phyloP scores from a whole-genome alignment of 2,797 vertebrate genomes.

The Lacerta viridis region DNA sequence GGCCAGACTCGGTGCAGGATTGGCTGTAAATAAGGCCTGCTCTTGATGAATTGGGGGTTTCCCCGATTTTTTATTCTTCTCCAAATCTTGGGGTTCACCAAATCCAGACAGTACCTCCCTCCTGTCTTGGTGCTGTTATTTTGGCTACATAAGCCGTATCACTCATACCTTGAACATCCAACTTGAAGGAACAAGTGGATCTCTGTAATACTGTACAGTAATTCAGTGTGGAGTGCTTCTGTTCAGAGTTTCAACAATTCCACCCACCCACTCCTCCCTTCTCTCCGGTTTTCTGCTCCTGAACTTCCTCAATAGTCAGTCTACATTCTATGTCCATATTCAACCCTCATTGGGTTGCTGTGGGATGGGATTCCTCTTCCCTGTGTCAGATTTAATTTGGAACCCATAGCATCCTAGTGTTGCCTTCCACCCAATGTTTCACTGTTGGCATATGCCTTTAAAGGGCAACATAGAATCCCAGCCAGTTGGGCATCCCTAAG shows the following conservation, averaged over 20 bases:
- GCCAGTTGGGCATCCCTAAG: background rate
- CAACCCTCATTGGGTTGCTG: no score
- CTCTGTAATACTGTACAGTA: background rate
- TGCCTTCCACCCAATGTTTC: background rate
- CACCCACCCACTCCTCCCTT: no score
- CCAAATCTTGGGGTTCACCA: background rate
- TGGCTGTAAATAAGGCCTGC: no score
- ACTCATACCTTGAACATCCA: background rate
- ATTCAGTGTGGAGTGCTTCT: background rate
- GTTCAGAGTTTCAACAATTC: background rate
- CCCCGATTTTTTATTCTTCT: background rate
- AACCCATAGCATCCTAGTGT: background rate
- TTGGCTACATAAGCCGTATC: background rate
- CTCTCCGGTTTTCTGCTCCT: no score
- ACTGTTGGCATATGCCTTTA: background rate
- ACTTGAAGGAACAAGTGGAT: background rate
- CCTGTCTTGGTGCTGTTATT: background rate
- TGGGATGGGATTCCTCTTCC: background rate
- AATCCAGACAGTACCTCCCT: background rate
- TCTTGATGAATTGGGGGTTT: background rate
- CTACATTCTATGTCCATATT: background rate
- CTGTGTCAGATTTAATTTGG: background rate
- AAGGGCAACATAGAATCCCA: background rate
- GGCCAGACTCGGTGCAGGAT: background rate
- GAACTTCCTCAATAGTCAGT: background rate